phyloP scores from a whole-genome alignment of 2,797 vertebrate genomes.

The Sylvilagus floridanus region DNA sequence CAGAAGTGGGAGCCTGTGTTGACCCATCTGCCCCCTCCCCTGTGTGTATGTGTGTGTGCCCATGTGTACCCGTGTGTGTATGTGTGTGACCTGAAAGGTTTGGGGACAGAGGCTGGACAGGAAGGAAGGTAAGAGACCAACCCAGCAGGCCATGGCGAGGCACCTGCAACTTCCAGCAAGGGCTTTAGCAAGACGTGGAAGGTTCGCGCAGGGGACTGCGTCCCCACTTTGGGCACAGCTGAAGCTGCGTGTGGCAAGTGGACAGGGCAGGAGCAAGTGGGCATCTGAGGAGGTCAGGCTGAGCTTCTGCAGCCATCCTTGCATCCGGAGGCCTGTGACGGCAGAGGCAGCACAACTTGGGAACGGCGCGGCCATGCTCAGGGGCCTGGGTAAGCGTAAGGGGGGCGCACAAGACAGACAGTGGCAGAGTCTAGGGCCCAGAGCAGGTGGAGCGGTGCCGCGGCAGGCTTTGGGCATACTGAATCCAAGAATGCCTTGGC shows the following conservation, averaged over 20 bases:
- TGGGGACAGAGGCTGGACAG: background rate
- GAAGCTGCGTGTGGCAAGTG: background rate
- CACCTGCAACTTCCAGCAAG: background rate
- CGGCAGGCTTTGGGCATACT: background rate
- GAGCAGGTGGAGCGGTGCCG: accelerated
- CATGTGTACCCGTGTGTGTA: background rate
- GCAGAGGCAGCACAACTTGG: background rate
- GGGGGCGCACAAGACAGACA: too few species aligned
- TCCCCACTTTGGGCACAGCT: background rate
- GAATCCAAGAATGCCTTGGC: background rate
- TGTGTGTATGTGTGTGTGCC: too few species aligned
- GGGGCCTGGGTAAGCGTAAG: too few species aligned
- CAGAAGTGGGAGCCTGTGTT: background rate
- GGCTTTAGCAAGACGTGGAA: background rate
- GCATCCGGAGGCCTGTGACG: background rate
- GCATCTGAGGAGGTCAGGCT: background rate
- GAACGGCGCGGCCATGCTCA: accelerated
- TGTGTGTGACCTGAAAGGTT: background rate
- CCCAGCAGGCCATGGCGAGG: accelerated
- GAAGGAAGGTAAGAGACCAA: background rate
- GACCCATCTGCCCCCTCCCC: background rate
- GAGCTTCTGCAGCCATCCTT: background rate
- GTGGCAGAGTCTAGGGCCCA: too few species aligned
- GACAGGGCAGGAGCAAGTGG: background rate
- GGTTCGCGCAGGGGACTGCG: too few species aligned